Conservation (phyloP, 2,113 vertebrate species). For the Alaudala cheleensis region DNA sequence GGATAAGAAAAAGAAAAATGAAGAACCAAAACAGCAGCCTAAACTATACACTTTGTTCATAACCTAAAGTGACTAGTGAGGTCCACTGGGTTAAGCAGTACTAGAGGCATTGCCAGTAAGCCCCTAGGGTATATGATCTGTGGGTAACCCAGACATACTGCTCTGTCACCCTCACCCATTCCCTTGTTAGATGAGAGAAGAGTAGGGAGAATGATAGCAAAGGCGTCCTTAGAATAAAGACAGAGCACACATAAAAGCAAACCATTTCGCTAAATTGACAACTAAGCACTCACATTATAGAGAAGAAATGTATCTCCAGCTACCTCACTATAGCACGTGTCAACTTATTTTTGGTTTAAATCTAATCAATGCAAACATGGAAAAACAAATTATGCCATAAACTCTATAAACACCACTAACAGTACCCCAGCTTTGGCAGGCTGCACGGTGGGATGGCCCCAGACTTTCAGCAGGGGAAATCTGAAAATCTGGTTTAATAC, state of each 20-base stretch:
- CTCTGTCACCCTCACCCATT: background rate
- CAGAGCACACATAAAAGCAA: background rate
- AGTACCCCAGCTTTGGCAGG: background rate
- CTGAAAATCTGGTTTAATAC: background rate
- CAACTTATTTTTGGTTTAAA: background rate
- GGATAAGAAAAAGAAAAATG: background rate
- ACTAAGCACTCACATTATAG: background rate
- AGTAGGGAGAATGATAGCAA: background rate
- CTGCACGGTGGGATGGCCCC: background rate
- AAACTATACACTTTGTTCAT: background rate
- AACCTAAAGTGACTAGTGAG: background rate
- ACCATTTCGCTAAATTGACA: background rate
- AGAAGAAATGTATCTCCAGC: background rate
- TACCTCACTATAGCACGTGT: background rate
- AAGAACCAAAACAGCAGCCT: background rate
- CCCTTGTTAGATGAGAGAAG: background rate
- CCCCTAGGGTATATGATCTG: background rate
- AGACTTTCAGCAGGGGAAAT: background rate
- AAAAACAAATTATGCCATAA: background rate
- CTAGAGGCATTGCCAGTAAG: background rate
- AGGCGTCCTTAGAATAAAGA: background rate
- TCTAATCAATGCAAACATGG: background rate
- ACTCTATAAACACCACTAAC: background rate
- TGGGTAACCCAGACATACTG: background rate
- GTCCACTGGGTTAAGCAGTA: background rate